A percentile compares a stretch with the other conserved stretches of the same genome.
phyloP scores from a whole-genome alignment of 2,888 invertebrate genomes.

The Apomyelois bistriatella region DNA sequence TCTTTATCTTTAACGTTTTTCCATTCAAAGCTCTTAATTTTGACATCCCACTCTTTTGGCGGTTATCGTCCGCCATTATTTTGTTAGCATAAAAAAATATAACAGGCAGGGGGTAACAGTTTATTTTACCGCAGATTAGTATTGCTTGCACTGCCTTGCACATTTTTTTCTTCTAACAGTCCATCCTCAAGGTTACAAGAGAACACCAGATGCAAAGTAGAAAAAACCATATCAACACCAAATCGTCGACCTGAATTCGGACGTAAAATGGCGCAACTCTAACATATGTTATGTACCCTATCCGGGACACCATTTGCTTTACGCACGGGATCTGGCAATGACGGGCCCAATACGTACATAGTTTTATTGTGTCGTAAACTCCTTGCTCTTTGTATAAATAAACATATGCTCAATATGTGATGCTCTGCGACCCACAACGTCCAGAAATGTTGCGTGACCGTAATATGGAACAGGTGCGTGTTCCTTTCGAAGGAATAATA shows the following conservation, averaged over 20 bases:
- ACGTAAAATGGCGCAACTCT: neutral
- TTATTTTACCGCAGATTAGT: no score
- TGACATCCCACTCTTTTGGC: no score
- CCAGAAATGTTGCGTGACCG: constrained; percentile 17
- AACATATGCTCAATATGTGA: constrained; percentile 36
- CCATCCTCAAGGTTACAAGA: no score
- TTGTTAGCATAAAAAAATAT: no score
- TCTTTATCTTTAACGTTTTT: no score
- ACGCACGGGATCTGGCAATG: constrained; percentile 17
- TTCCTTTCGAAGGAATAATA: constrained; percentile 2
- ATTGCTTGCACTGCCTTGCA: no score
- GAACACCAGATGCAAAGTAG: no score
- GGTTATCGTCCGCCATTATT: no score
- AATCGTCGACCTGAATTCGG: neutral
- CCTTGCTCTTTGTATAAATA: constrained; percentile 40
- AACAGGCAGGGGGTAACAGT: no score
- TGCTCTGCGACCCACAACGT: constrained; percentile 39
- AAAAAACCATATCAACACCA: no score
- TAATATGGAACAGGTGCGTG: constrained; percentile 5
- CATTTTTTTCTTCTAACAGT: no score
- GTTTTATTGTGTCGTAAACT: constrained; percentile 63
- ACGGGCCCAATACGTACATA: constrained; percentile 33
- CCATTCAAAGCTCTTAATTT: no score
- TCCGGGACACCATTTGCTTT: neutral
- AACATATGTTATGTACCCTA: neutral